Evolutionary conservation across 92 coral and sea anemone species (phyloP).

Genomic region (Siderastrea siderea): DNA sequence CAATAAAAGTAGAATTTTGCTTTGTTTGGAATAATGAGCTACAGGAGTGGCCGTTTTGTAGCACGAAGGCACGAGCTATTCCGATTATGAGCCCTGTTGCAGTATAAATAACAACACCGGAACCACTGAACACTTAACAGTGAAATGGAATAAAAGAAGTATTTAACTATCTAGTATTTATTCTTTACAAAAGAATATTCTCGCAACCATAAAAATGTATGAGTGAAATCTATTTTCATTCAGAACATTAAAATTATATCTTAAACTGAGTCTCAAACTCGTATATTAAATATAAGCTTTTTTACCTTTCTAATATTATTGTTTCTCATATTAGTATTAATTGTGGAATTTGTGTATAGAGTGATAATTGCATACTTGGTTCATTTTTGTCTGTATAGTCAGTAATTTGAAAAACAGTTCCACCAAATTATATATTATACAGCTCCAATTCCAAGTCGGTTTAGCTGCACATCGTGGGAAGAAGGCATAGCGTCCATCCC

Average conservation of each 20-base stretch:
- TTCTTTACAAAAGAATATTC: background rate
- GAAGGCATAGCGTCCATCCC: constrained; percentile 67
- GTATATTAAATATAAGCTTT: too few species aligned
- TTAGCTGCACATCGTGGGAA: constrained; percentile 72
- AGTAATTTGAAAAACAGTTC: background rate
- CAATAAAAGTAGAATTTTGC: too few species aligned
- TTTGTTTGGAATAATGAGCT: too few species aligned
- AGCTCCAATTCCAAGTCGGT: constrained; percentile 72
- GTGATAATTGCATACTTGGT: background rate
- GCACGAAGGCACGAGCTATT: too few species aligned
- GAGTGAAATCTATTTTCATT: background rate
- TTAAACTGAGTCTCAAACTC: background rate
- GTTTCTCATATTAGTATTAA: background rate
- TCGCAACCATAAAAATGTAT: background rate
- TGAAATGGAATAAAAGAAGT: too few species aligned
- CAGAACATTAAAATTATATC: background rate
- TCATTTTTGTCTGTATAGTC: background rate
- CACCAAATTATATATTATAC: constrained; percentile 29
- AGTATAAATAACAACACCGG: too few species aligned
- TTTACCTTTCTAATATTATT: too few species aligned
- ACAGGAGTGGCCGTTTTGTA: too few species aligned
- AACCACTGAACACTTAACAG: too few species aligned
- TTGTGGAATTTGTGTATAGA: background rate
- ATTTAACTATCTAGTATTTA: background rate
- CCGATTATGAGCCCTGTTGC: too few species aligned